Base-by-base conservation (phyloP, 1,140 invertebrate species). In the Megalopta genalis region DNA sequence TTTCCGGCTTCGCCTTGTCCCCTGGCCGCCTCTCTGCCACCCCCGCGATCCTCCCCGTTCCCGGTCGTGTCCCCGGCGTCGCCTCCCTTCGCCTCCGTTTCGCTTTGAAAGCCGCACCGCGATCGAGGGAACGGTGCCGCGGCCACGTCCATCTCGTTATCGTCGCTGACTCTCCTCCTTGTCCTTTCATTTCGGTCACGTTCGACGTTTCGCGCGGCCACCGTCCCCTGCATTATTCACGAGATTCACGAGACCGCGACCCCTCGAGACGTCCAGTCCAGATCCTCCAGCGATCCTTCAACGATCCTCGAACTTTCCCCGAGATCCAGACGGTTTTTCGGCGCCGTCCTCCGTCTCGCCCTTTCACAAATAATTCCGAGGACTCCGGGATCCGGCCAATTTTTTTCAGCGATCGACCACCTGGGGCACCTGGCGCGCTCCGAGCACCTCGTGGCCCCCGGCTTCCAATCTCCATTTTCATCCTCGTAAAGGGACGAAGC, bases 121-220 rank as follows among this genome's bases (percentile, higher is more conserved):
- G 83, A 80, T 72, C 83, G 75, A 66, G 57, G 57, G 71, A 67
- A 74, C 37, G 39, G 16, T 37, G 57, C 18, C 68, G 77, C 37
- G 75, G 73, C 82, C 82, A 83, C 82, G 77, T 84, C 57, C 66
- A 39, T 37, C 71, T 77, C 77, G 52, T 79, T 79, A 79, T 73
- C 60, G 60, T 66, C 60, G 52, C 46, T 25, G 59, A 54, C 57
- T 69, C 68, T 64, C 74, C 62, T 64, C 70, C n/a, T 71, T 69
- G 69, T 80, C 77, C 76, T 86, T 85, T 86, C 84, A 86, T 83
- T 86, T 86, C 81, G 82, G 81, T 83, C 84, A 86, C 85, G 84
- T 83, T 72, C 81, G 42, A 77, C 80, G 77, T 83, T 86, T 77
- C 82, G 75, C 83, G 67, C 68, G 49, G 71, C 49, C 23, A 76